phyloP scores from a whole-genome alignment of 2,797 vertebrate species.

The Cottoperca gobio region DNA sequence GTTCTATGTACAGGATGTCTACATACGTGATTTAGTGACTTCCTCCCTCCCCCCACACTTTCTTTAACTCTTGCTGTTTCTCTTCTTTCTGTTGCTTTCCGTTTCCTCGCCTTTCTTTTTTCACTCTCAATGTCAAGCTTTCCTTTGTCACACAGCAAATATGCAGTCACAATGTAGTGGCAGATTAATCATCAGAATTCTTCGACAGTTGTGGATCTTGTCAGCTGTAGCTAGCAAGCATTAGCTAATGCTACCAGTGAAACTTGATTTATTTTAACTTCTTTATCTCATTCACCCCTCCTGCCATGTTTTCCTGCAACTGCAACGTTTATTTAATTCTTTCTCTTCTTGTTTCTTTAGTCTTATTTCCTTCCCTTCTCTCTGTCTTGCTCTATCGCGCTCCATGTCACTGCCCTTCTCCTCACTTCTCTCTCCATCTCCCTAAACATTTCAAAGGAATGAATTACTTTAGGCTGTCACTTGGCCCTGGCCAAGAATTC shows the following conservation, averaged over 20 bases:
- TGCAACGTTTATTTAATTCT: constrained; percentile 8
- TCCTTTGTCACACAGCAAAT: no score
- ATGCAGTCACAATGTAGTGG: no score
- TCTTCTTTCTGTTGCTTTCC: no score
- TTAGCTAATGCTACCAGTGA: not conserved
- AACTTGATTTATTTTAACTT: constrained; percentile 18
- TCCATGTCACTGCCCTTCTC: constrained; percentile 67
- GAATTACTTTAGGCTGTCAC: constrained; percentile 84
- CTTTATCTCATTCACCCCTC: constrained; percentile 3
- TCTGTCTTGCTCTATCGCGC: constrained; percentile 72
- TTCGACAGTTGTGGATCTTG: not conserved
- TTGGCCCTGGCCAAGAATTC: constrained; percentile 84
- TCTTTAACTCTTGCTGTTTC: no score
- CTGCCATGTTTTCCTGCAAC: not conserved
- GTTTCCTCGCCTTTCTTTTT: no score
- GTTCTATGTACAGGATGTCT: no score
- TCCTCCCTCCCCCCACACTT: no score
- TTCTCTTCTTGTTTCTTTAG: constrained; percentile 40
- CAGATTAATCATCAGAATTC: not conserved
- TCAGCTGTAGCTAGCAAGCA: not conserved
- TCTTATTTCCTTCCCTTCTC: constrained; percentile 41
- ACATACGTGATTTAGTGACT: no score
- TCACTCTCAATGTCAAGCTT: no score
- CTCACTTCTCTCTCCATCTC: constrained; percentile 72
- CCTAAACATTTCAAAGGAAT: constrained; percentile 82